Base-by-base conservation (phyloP, 2,888 invertebrate species). In the Hipparchia semele region DNA sequence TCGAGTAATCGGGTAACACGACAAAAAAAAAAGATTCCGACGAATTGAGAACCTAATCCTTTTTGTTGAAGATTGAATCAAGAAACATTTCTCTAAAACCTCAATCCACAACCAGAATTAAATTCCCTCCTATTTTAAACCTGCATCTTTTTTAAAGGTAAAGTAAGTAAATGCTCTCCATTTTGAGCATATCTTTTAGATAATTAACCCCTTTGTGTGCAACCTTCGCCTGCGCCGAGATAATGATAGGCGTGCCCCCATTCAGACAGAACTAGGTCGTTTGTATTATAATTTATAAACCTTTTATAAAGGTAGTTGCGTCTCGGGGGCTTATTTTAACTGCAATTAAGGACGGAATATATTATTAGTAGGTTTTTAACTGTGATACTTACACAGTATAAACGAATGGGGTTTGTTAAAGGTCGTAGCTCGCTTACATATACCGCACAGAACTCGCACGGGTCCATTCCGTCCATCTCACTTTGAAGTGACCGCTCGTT, bases 211-310 rank as follows among this genome's bases (percentile, higher is more conserved):
- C 64, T 75, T 75, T 75, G 75, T 75, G 60, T 54, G 56, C 56
- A 68, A 58, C 49, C 68, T 59, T 68, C 59, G 46, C 58, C 6
- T 33, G 33, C 23, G 60, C 73, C 75, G 60, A 73, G 73, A 71
- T 70, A 75, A 75, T 75, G 70, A 73, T 70, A 71, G 75, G 70
- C 73, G 73, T 73, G 70, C 68, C 73, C 60, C 54, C 68, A 65
- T 73, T 71, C 64, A 71, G 64, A 71, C 71, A 73, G 59, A 75
- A 75, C 73, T 75, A 56, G 75, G 75, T 73, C 75, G 70, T 71
- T 75, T 68, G 73, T 75, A 75, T 71, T 66, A 67, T 65, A 58
- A 58, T 73, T 71, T 66, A 67, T 65, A 58, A 58, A 73, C 73
- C 65, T 75, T 72, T 65, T 68, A 59, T 68, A 2, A 65, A 67